Base-by-base conservation (phyloP, 2,113 vertebrate species). In the Melospiza georgiana region DNA sequence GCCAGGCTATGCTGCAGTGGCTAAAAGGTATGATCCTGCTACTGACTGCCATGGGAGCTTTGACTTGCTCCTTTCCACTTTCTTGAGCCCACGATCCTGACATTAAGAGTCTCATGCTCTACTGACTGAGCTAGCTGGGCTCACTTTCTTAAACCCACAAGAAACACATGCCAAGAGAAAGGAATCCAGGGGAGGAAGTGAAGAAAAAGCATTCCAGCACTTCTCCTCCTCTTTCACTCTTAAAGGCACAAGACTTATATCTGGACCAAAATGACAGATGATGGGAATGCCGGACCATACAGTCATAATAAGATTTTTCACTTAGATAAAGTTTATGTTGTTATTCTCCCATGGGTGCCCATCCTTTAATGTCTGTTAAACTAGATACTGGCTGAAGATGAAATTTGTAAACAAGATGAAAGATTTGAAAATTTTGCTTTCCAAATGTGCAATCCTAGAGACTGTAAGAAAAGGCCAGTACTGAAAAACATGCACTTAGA, bases 81-180 rank as follows among this genome's bases (percentile, higher is more conserved):
- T 35, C 23, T 68, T 1, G 1, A 48, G 33, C 44, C 44, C 65
- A 68, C 3, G 6, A 48, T 44, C 65, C 23, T 68, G 44, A 67
- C 15, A 67, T 48, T 67, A 33, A 99, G 98, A 99, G 98, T 99
- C 98, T 98, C 99, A 99, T 99, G 98, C 99, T 99, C 99, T 99
- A 99, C 98, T 98, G 98, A 99, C 99, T 99, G 99, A 99, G 98
- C 99, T 98, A 99, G 86, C 89, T 65, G 28, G 92, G 89, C 82
- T 33, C 65, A 67, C 33, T 67, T 48, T 67, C 44, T 48, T 16
- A 8, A 67, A 33, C 31, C 23, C 65, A 35, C 10, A 12, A 67
- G 65, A 48, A 67, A n/a, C 65, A 67, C 31, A 48, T 5, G 33
- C 23, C 5, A 12, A 67, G 31, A 48, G 11, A 67, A 67, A 48